Evolutionary conservation across 2,888 invertebrate species (phyloP).

Genomic region (Corythucha ciliata): DNA sequence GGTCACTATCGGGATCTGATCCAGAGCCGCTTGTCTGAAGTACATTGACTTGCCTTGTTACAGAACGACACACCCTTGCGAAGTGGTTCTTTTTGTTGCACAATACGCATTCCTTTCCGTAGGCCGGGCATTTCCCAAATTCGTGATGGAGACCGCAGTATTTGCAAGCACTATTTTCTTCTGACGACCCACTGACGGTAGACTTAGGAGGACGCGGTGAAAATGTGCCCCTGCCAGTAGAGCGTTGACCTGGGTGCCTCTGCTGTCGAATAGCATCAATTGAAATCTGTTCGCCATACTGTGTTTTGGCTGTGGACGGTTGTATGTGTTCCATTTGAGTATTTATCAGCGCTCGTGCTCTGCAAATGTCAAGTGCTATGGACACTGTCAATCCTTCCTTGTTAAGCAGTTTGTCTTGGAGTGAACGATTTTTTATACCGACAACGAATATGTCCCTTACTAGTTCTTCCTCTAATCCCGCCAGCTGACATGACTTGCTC

Average conservation of each 20-base stretch:
- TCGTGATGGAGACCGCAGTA: slow-evolving; percentile 6
- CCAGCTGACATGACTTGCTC: slow-evolving; percentile 6
- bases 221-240: too few species aligned
- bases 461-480: neutral
- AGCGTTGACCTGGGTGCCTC: too few species aligned
- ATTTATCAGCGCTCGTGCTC: neutral
- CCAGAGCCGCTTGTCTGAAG: too few species aligned
- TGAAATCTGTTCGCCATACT: too few species aligned
- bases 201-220: too few species aligned
- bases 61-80: neutral
- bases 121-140: slow-evolving; percentile 13
- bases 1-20: neutral
- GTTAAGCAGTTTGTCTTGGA: slow-evolving; percentile 9
- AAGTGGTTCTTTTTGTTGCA: neutral
- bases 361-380: neutral
- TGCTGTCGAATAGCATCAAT: too few species aligned
- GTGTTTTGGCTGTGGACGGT: too few species aligned
- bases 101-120: neutral
- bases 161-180: too few species aligned
- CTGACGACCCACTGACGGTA: too few species aligned
- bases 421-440: neutral
- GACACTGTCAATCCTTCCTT: neutral
- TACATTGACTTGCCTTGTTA: neutral
- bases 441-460: slow-evolving; percentile 11
- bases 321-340: slow-evolving; percentile 6